Evolutionary conservation across 2,888 invertebrate genomes (phyloP).

Genomic region (Pyrocoelia pectoralis): DNA sequence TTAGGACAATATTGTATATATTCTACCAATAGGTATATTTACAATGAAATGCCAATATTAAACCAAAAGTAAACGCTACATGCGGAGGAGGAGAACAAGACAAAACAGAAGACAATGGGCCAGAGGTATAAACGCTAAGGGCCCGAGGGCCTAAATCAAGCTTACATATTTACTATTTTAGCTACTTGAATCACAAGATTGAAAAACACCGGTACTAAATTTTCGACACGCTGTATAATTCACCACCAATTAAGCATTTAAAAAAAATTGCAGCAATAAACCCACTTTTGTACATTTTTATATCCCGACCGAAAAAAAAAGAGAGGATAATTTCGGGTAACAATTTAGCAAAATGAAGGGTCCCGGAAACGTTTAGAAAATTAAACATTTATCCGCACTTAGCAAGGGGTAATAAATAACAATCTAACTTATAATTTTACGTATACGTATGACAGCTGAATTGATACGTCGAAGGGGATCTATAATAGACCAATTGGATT

Average conservation of each 20-base stretch:
- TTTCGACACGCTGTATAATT: neutral
- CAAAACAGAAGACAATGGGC: no score
- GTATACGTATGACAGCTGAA: constrained; percentile 32
- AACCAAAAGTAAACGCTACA: no score
- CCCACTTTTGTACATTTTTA: neutral
- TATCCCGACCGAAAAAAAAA: no score
- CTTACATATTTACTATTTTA: no score
- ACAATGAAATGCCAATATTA: no score
- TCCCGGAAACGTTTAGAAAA: constrained; percentile 30
- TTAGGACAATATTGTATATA: no score
- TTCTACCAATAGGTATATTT: no score
- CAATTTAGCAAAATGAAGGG: constrained; percentile 21
- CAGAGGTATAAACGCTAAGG: no score
- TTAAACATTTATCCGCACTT: constrained; percentile 34
- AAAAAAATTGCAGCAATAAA: constrained; percentile 4
- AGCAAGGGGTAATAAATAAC: constrained; percentile 34
- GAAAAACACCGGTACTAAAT: neutral
- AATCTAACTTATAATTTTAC: constrained; percentile 33
- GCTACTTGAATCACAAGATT: neutral
- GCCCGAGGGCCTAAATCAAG: no score
- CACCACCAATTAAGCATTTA: neutral
- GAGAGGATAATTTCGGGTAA: constrained; percentile 4
- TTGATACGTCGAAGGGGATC: constrained; percentile 27
- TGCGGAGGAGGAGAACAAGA: no score
- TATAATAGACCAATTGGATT: constrained; percentile 19